phyloP scores from a whole-genome alignment of 2,888 invertebrate genomes.

The Pachydiplax longipennis region DNA sequence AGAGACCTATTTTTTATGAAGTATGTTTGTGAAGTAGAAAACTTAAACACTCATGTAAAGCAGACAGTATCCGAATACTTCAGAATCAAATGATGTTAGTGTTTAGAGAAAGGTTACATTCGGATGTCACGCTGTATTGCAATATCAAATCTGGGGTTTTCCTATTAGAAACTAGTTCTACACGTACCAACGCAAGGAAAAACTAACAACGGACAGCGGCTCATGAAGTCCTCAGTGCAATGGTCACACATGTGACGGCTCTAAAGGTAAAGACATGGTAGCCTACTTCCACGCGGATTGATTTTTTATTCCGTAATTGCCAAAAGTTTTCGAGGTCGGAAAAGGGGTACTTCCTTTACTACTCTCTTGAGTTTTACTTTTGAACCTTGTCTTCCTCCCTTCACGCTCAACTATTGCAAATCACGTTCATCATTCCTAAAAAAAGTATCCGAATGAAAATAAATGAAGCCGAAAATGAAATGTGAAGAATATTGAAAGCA shows the following conservation, averaged over 20 bases:
- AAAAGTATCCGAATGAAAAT: too few relatives aligned
- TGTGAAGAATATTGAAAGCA: too few relatives aligned
- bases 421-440: too few relatives aligned
- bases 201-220: background rate
- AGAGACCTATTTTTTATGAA: too few relatives aligned
- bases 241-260: background rate
- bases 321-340: background rate
- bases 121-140: background rate
- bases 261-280: background rate
- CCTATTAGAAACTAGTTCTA: background rate
- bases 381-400: too few relatives aligned
- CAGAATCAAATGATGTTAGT: too few relatives aligned
- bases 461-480: too few relatives aligned
- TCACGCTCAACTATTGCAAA: too few relatives aligned
- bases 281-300: background rate
- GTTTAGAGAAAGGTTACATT: background rate
- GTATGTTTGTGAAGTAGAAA: too few relatives aligned
- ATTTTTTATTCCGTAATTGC: background rate
- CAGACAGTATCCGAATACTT: too few relatives aligned
- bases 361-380: too few relatives aligned
- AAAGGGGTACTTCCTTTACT: background rate
- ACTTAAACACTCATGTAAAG: too few relatives aligned
- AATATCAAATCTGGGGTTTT: background rate
- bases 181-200: background rate
- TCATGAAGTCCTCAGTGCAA: background rate